These are phyloP conservation scores for Ophion ellenae DNA, from an alignment of 2,888 invertebrate genomes.

Conservation along the genomic window DNA sequence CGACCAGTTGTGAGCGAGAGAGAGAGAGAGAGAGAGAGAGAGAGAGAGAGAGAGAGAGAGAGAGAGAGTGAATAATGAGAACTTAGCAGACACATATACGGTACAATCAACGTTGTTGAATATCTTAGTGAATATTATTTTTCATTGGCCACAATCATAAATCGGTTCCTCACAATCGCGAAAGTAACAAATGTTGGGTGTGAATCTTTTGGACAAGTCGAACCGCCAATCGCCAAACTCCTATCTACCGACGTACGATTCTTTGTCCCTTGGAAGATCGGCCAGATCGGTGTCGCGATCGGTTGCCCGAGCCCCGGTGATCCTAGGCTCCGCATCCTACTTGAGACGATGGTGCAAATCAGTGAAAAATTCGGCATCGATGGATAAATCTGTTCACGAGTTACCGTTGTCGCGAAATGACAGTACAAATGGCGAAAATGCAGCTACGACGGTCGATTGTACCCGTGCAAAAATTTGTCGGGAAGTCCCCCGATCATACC, in stretches of 20 bases:
- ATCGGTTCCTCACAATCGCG: neutral
- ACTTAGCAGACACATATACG: neutral
- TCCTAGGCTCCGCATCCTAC: too few species aligned
- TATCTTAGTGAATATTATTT: neutral
- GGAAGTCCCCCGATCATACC: too few species aligned
- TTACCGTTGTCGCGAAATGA: too few species aligned
- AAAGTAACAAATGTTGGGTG: constrained; percentile 35
- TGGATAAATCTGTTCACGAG: too few species aligned
- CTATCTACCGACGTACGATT: too few species aligned
- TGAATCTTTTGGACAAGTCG: neutral
- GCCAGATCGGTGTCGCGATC: neutral
- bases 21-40: neutral
- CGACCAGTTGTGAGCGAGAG: constrained; percentile 46
- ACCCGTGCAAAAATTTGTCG: too few species aligned
- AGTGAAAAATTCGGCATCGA: too few species aligned
- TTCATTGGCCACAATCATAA: neutral
- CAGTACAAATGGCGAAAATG: too few species aligned
- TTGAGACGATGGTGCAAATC: too few species aligned
- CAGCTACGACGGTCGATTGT: too few species aligned
- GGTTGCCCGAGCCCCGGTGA: neutral
- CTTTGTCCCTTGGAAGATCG: too few species aligned
- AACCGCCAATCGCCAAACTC: too few species aligned
- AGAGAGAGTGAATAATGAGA: neutral
- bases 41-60: constrained; percentile 11
- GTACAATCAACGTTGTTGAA: constrained; percentile 18